Evolutionary conservation across 1,140 invertebrate species (phyloP), one percentile per base, ranked within the genome.

Genomic region (Watersipora subatra): DNA sequence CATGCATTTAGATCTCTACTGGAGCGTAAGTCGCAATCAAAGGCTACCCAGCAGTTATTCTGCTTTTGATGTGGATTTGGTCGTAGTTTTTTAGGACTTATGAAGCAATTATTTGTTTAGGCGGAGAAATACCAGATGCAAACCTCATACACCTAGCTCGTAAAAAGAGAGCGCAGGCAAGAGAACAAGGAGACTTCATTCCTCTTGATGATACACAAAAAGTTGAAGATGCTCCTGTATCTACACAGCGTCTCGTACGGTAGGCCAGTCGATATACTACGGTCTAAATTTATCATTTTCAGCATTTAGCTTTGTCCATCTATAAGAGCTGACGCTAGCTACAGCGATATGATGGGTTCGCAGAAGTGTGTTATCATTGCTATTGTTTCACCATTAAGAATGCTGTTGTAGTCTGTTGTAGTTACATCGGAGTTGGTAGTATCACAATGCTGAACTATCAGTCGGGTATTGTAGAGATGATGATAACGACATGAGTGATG

Each of bases 101-200:
- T 22, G 17, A 17, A 22, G 46, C 22, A 55, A 22, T 22, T 55
- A 55, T 17, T 55, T 22, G 17, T 55, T 55, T 22, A 17, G 86
- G 85, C 79, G 93, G 93, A 59, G 87, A 87, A 71, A 97, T 97
- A 73, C 93, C 93, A 22, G 92, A 97, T 85, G 92, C 93, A 12
- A 92, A 91, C 46, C 89, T 93, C 83, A 97, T 97, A 76, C 93
- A 97, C 81, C 90, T 91, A 66, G 91, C 92, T 24, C 84, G 93
- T 70, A 97, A 96, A 81, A 86, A 89, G 68, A 84, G 93, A 71
- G 92, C 96, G 81, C 86, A 90, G 83, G 92, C 88, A 22, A 77
- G 88, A 75, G 88, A 90, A 81, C 83, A 86, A 74, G 89, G 88
- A 62, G 89, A 91, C 75, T 89, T 85, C 76, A 86, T 93, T 74